Evolutionary conservation across 2,113 vertebrate species (phyloP).

Genomic region (Nanorana parkeri): DNA sequence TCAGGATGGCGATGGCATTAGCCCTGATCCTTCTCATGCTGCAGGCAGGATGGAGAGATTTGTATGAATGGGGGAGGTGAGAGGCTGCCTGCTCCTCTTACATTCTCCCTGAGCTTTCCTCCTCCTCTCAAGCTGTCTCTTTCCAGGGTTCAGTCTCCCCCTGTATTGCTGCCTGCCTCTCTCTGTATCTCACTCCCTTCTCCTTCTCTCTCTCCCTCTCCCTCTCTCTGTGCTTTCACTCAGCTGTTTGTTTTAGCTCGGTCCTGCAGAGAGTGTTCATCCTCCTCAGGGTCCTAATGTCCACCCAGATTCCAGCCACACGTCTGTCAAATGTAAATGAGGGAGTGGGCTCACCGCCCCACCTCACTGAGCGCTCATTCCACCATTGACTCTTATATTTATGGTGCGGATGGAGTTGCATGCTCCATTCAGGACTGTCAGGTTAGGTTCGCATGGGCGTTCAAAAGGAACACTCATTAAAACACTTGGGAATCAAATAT

Average conservation of each 20-base stretch:
- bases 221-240: conserved; percentile 56
- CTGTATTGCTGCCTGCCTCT: conserved; percentile 14
- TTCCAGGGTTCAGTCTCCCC: conserved; percentile 40
- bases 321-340: conserved; percentile 9
- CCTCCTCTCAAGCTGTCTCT: background rate
- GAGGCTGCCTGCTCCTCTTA: conserved; percentile 24
- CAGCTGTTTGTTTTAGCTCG: conserved; percentile 70
- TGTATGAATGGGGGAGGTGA: conserved; percentile 26
- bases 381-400: too few species aligned
- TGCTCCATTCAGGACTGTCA: too few species aligned
- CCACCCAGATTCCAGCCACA: conserved; percentile 53
- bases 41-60: conserved; percentile 67
- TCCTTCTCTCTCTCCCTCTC: conserved; percentile 8
- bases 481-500: too few species aligned
- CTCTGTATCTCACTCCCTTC: conserved; percentile 8
- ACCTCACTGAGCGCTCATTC: too few species aligned
- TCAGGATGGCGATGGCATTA: conserved; percentile 97
- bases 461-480: too few species aligned
- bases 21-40: conserved; percentile 97
- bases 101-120: conserved; percentile 21
- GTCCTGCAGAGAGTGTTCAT: conserved; percentile 67
- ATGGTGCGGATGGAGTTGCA: too few species aligned
- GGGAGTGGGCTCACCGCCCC: background rate
- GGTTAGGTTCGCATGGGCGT: too few species aligned
- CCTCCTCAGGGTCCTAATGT: conserved; percentile 77